Evolutionary conservation across 2,888 invertebrate genomes (phyloP).

Genomic region (Conops quadrifasciatus): DNA sequence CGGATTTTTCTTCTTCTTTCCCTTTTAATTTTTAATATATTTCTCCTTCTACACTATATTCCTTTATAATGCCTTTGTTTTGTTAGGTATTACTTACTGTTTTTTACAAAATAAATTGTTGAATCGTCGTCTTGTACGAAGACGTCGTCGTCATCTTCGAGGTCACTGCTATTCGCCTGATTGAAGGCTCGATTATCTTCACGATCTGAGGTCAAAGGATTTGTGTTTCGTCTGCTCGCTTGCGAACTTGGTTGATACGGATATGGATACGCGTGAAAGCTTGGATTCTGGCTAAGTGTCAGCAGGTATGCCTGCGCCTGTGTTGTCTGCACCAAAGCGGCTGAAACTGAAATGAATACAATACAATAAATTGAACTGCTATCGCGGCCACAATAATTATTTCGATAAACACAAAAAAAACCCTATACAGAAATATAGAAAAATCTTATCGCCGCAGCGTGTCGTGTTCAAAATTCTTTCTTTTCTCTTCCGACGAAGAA

Average conservation of each 20-base stretch:
- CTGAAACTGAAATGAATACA: conserved; percentile 57
- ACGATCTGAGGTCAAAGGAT: neutral
- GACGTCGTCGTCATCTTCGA: neutral
- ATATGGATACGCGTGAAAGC: neutral
- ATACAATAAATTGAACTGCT: conserved; percentile 1
- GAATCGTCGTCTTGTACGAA: conserved; percentile 49
- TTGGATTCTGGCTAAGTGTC: conserved; percentile 42
- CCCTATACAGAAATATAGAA: conserved; percentile 25
- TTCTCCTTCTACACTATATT: conserved; percentile 26
- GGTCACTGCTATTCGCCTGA: neutral
- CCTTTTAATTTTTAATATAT: too few species aligned
- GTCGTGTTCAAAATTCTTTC: neutral
- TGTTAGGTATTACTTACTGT: conserved; percentile 49
- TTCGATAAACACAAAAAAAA: conserved; percentile 26
- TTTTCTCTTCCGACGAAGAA: neutral
- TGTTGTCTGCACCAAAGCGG: conserved; percentile 51
- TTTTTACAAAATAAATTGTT: conserved; percentile 54
- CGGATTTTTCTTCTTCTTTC: too few species aligned
- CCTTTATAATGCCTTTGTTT: neutral
- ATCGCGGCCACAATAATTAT: conserved; percentile 15
- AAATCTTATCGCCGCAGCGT: conserved; percentile 3
- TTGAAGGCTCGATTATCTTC: conserved; percentile 2
- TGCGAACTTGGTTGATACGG: neutral
- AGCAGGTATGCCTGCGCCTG: conserved; percentile 56
- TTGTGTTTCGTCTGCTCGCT: neutral